Evolutionary conservation across 2,888 invertebrate genomes (phyloP), one percentile per base, ranked within the genome.

Genomic region (Pseudococcus viburni): DNA sequence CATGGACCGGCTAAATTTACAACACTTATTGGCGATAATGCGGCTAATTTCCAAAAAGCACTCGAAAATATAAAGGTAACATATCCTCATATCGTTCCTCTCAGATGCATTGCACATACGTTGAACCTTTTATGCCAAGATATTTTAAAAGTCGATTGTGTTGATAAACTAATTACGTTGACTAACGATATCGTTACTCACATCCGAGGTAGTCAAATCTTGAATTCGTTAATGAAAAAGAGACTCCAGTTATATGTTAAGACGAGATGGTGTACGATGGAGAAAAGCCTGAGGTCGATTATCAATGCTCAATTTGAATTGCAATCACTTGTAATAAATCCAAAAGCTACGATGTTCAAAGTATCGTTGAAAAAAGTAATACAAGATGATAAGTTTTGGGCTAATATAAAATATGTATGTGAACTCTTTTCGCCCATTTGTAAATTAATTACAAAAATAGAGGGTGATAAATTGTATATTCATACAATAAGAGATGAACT

Each of bases 111-210:
- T 33, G 73, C 46, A 17, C 87, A 80, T 87, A 33, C 51, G 7
- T 17, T 87, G 42, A 22, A 80, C 48, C 48, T 87, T 26, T 26
- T 80, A 39, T 77, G 51, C 15, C 48, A 87, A 77, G 55, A 87
- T 33, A 88, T 88, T 12, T 42, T 17, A 8, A 68, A 73, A 26
- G 22, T 11, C 5, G 68, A 12, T 9, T 5, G 5, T 12, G 22
- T 68, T 19, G 6, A 22, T 19, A 19, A 5, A 6, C 22, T 68
- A 7, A 19, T 68, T 22, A 3, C 4, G 6, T 5, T 6, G 5
- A 68, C 68, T 5, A 68, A 68, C 68, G 22, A 68, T 7, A 22
- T 68, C 6, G 12, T 68, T 6, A 22, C 4, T n/a, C 68, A 68
- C 26, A 68, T 68, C 19, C 8, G 22, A 19, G 22, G 12, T 4